A percentile compares a stretch with the other conserved stretches of the same genome.
These are phyloP conservation scores for Folsomia manolachei DNA, from an alignment of 2,888 invertebrate species.

Conservation along the genomic window DNA sequence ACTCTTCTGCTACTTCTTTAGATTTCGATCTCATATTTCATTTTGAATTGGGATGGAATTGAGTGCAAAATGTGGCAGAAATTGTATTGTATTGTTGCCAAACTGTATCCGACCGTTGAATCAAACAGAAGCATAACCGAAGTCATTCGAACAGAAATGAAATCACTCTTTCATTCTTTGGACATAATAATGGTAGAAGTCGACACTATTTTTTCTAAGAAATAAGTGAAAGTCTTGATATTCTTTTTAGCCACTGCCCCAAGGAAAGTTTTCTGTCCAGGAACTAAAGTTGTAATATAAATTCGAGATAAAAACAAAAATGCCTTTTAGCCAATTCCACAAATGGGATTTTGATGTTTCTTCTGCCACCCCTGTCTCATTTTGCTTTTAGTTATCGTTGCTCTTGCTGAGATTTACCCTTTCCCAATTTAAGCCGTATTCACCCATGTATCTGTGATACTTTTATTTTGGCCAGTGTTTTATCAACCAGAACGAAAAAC, in stretches of 20 bases:
- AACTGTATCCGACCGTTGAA: too few relatives aligned
- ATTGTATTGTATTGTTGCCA: background rate
- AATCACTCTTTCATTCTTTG: background rate
- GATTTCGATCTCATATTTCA: background rate
- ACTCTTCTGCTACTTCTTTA: too few relatives aligned
- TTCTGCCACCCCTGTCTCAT: too few relatives aligned
- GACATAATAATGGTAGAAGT: constrained; percentile 12
- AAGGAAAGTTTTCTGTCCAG: background rate
- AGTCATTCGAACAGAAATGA: background rate
- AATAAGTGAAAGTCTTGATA: constrained; percentile 35
- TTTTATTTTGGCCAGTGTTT: too few relatives aligned
- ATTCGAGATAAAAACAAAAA: constrained; percentile 31
- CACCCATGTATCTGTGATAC: too few relatives aligned
- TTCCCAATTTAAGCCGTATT: too few relatives aligned
- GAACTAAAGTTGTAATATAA: background rate
- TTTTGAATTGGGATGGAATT: background rate
- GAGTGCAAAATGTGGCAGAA: background rate
- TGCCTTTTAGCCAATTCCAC: constrained; percentile 48
- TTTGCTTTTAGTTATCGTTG: too few relatives aligned
- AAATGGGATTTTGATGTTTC: constrained; percentile 50
- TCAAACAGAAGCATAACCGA: too few relatives aligned
- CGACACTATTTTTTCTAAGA: constrained; percentile 17
- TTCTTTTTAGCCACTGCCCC: background rate
- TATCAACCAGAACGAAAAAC: too few relatives aligned
- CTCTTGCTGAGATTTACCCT: too few relatives aligned